A percentile compares a stretch with the other conserved stretches of the same genome.
Conservation (phyloP, 53 echinoderm and acorn worm genomes). For the Mesocentrotus franciscanus region DNA sequence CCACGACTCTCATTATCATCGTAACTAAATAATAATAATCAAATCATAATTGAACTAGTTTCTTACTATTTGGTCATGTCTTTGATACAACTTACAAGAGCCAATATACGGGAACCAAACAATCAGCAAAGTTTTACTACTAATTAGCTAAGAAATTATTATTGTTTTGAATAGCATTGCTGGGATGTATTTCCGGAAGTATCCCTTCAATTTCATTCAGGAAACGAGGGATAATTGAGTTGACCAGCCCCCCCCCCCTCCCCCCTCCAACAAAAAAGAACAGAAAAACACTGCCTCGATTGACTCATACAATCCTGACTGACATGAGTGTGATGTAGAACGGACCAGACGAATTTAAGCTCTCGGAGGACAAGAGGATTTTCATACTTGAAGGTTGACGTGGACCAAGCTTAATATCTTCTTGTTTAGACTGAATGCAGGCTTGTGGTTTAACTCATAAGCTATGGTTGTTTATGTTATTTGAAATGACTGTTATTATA, state of each 20-base stretch:
- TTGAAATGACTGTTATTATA: not conserved
- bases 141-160: not conserved
- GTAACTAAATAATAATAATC: not conserved
- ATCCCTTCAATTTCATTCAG: not conserved
- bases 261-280: not conserved
- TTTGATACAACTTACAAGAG: no score
- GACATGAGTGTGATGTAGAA: slow-evolving; percentile 30
- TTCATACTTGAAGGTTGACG: not conserved
- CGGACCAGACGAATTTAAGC: slow-evolving; percentile 16
- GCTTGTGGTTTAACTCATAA: not conserved
- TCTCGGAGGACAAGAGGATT: slow-evolving; percentile 24
- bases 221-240: not conserved
- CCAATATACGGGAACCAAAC: no score
- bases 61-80: no score
- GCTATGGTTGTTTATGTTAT: not conserved
- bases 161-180: not conserved
- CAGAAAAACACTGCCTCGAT: not conserved
- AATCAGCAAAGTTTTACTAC: not conserved
- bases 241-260: not conserved
- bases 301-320: slow-evolving; percentile 44
- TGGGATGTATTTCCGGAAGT: not conserved
- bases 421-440: not conserved
- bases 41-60: no score
- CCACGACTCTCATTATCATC: not conserved
- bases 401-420: not conserved